Evolutionary conservation across 2,797 vertebrate species (phyloP).

Genomic region (Pangasius larnaudii): DNA sequence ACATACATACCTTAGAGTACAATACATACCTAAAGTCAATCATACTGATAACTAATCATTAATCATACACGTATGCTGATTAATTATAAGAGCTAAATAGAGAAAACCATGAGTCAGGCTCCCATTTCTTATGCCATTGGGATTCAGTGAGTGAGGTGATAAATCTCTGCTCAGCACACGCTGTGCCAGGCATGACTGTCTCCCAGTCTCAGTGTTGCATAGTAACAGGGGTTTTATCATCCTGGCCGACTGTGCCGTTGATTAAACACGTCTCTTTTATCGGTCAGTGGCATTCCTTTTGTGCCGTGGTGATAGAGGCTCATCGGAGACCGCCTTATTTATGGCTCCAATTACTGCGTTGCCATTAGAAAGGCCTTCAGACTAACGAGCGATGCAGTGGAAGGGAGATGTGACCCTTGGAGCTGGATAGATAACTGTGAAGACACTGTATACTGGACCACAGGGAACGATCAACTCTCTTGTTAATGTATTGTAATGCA

Average conservation of each 20-base stretch:
- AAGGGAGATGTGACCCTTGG: slow-evolving; percentile 33
- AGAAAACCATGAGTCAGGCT: slow-evolving; percentile 22
- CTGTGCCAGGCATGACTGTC: slow-evolving; percentile 49
- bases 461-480: slow-evolving; percentile 16
- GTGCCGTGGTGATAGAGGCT: slow-evolving; percentile 42
- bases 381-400: slow-evolving; percentile 47
- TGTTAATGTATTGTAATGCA: slow-evolving; percentile 16
- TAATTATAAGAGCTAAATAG: slow-evolving; percentile 18
- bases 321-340: slow-evolving; percentile 50
- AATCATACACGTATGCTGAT: not conserved
- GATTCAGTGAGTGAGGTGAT: slow-evolving; percentile 27
- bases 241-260: slow-evolving; percentile 55
- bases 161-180: slow-evolving; percentile 32
- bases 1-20: not conserved
- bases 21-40: not conserved
- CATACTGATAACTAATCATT: not conserved
- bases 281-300: slow-evolving; percentile 49
- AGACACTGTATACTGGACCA: slow-evolving; percentile 33
- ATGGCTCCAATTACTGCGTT: slow-evolving; percentile 45
- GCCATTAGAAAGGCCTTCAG: slow-evolving; percentile 53
- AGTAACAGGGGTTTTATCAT: slow-evolving; percentile 64
- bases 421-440: slow-evolving; percentile 42
- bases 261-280: slow-evolving; percentile 61
- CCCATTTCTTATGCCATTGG: not conserved
- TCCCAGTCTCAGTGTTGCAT: slow-evolving; percentile 57